Base-by-base conservation (phyloP, 1,140 invertebrate genomes). In the Hydropsyche tenuis region DNA sequence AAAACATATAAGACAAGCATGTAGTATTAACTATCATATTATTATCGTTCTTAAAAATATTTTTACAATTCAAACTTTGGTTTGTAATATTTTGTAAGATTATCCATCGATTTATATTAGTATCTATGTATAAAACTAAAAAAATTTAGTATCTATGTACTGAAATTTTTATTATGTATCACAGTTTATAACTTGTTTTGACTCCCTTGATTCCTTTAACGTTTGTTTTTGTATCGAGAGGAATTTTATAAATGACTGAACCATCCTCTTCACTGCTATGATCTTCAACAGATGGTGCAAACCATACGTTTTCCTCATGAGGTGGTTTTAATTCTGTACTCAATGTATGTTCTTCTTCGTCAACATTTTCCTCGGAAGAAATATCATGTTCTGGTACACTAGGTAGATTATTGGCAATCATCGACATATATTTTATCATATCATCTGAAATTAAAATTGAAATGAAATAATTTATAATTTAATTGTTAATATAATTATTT, bases 251-350 rank as follows among this genome's bases (percentile, higher is more conserved):
- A 14, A 65, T 18, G 3, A 43, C 63, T 4, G 30, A 20, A 45
- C 7, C 14, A 18, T 60, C 53, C 4, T 22, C 63, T 65, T 65
- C 63, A 5, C 30, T 25, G 63, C n/a, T 45, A 27, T 63, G 1
- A n/a, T 63, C 20, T 14, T 63, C 4, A n/a, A 16, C 42, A 45
- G 16, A 22, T 9, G 14, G 9, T 4, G 23, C 18, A 22, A 3
- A 7, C 65, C 43, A 68, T 48, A 23, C n/a, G 23, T 46, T 51
- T 48, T 68, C 65, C 6, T 18, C 37, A 9, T 42, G 16, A 5
- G 65, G 65, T 48, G 65, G 65, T 25, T 46, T 25, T 23, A 68
- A 48, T 5, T 51, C 65, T 1, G 45, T 48, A 20, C 43, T 48
- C 7, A 68, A 48, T 1, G 43, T 51, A 16, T 48, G 43, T 1